Evolutionary conservation across 1,140 invertebrate species (phyloP).

Genomic region (Lerema accius): DNA sequence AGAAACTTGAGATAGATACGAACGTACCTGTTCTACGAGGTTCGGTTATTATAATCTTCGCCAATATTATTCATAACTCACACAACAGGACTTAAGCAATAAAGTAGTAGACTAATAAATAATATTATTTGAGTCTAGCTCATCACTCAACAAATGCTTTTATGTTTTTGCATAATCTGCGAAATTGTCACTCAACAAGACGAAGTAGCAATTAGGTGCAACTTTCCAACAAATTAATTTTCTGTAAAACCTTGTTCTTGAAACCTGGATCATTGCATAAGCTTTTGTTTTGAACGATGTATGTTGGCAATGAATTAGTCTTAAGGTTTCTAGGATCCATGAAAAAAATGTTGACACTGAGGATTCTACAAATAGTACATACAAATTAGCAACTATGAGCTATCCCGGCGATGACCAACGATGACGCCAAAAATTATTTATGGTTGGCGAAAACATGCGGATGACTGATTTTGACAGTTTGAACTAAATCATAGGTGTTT

Average conservation of each 20-base stretch:
- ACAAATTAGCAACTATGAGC: slow-evolving; percentile 57
- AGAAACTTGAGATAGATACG: slow-evolving; percentile 58
- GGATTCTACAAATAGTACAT: too few species aligned
- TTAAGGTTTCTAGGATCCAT: slow-evolving; percentile 47
- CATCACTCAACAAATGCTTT: too few species aligned
- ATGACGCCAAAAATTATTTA: slow-evolving; percentile 22
- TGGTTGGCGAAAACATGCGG: slow-evolving; percentile 22
- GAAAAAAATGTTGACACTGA: slow-evolving; percentile 60
- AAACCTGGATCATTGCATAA: slow-evolving; percentile 68
- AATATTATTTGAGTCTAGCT: too few species aligned
- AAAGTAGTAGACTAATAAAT: too few species aligned
- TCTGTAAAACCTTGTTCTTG: slow-evolving; percentile 41
- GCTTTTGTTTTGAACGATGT: slow-evolving; percentile 50
- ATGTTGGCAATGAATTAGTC: slow-evolving; percentile 53
- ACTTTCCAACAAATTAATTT: neutral
- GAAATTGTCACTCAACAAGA: too few species aligned
- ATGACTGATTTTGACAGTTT: slow-evolving; percentile 15
- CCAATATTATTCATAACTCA: too few species aligned
- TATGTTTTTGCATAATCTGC: too few species aligned
- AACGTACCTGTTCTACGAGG: neutral
- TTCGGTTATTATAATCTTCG: neutral
- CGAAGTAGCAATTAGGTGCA: too few species aligned
- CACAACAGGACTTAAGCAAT: too few species aligned
- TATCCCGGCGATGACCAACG: slow-evolving; percentile 34
- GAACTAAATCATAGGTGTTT: slow-evolving; percentile 10